Evolutionary conservation across 2,113 vertebrate species (phyloP).

Genomic region (Phylloscopus trochiloides): DNA sequence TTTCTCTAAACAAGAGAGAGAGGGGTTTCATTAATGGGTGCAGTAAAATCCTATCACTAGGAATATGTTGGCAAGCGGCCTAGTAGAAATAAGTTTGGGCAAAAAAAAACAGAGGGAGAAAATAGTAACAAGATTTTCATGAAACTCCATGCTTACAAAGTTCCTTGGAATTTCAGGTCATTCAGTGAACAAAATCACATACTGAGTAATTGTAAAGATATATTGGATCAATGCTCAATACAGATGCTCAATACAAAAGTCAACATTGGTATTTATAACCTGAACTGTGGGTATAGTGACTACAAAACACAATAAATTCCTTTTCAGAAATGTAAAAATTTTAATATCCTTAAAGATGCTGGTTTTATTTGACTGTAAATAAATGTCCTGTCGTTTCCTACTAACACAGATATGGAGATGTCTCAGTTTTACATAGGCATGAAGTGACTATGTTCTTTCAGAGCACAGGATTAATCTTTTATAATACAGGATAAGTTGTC

Average conservation of each 20-base stretch:
- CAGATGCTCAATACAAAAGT: background rate
- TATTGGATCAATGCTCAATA: background rate
- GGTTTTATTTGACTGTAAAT: conserved; percentile 39
- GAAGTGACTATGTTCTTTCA: background rate
- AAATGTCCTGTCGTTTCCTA: conserved; percentile 8
- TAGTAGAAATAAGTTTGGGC: background rate
- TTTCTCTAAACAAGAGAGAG: background rate
- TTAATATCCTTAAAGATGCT: background rate
- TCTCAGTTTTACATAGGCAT: background rate
- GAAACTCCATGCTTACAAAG: background rate
- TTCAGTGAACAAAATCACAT: background rate
- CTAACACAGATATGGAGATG: background rate
- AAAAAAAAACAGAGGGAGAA: background rate
- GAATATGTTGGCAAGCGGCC: background rate
- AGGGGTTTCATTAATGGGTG: background rate
- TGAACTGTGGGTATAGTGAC: background rate
- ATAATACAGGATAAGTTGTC: background rate
- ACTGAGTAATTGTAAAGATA: background rate
- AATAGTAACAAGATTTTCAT: background rate
- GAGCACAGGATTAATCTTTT: background rate
- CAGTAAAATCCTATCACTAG: background rate
- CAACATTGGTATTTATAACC: background rate
- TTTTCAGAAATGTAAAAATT: background rate
- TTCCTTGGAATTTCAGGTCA: background rate
- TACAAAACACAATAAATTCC: background rate